Evolutionary conservation across 2,113 vertebrate genomes (phyloP).

Genomic region (Rana temporaria): DNA sequence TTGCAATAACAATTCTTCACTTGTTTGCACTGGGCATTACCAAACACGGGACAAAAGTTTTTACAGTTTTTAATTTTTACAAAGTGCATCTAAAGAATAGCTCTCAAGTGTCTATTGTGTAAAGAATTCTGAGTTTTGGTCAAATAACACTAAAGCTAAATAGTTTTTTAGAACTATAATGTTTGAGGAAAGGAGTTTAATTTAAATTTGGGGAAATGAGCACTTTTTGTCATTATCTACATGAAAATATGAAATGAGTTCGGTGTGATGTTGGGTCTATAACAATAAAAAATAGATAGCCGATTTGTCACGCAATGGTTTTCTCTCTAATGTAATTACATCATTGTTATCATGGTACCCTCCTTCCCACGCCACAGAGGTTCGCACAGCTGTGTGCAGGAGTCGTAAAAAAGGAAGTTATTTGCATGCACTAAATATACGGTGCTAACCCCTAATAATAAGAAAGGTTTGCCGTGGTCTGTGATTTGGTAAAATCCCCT

Average conservation of each 20-base stretch:
- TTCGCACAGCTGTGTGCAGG: constrained; percentile 58
- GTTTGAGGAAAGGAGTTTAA: not conserved
- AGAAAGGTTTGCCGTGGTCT: not conserved
- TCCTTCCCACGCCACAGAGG: constrained; percentile 57
- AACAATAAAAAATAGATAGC: not conserved
- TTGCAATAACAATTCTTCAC: too few relatives aligned
- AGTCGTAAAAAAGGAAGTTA: constrained; percentile 59
- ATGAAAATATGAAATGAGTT: constrained; percentile 21
- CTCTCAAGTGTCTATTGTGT: too few relatives aligned
- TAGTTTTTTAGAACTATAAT: too few relatives aligned
- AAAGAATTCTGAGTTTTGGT: too few relatives aligned
- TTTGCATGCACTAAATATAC: constrained; percentile 51
- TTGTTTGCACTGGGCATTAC: too few relatives aligned
- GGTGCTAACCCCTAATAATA: not conserved
- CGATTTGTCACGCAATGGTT: not conserved
- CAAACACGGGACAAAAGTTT: too few relatives aligned
- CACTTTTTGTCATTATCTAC: not conserved
- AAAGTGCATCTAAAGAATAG: too few relatives aligned
- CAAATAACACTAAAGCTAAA: too few relatives aligned
- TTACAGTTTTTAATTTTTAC: too few relatives aligned
- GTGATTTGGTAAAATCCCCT: too few relatives aligned
- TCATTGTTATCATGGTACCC: constrained; percentile 40
- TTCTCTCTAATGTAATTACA: constrained; percentile 51
- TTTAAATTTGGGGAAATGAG: too few relatives aligned
- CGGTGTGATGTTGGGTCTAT: not conserved